phyloP scores from a whole-genome alignment of 2,797 vertebrate species.

The Salmo trutta region DNA sequence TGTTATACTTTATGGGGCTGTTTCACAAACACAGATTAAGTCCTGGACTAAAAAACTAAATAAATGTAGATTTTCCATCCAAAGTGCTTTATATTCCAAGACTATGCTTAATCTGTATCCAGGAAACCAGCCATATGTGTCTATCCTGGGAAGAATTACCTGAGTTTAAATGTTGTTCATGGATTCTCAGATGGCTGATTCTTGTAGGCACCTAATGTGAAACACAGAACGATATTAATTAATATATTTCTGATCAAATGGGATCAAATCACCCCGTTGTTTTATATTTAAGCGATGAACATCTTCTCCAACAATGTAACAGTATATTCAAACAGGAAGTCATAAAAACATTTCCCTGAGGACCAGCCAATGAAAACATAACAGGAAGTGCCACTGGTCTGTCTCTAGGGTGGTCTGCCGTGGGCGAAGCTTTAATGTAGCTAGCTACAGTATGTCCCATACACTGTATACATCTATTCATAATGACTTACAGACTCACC shows the following conservation, averaged over 20 bases:
- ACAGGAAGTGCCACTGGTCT: constrained; percentile 58
- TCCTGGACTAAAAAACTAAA: not conserved
- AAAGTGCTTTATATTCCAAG: not conserved
- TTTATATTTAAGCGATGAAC: not conserved
- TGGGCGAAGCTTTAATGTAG: constrained; percentile 67
- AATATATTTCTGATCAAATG: not conserved
- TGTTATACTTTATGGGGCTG: not conserved
- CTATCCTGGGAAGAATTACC: constrained; percentile 33
- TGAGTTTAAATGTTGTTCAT: constrained; percentile 33
- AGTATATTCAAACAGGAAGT: constrained; percentile 60
- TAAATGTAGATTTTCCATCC: not conserved
- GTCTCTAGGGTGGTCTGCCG: constrained; percentile 71
- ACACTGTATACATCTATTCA: constrained; percentile 57
- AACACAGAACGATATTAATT: constrained; percentile 26
- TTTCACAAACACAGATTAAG: not conserved
- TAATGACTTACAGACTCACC: constrained; percentile 77
- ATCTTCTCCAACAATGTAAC: not conserved
- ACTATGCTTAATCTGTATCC: not conserved
- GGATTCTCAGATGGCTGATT: not conserved
- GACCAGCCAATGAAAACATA: constrained; percentile 42
- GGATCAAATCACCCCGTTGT: not conserved
- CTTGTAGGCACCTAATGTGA: constrained; percentile 26
- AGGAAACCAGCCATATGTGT: not conserved
- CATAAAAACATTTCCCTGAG: constrained; percentile 38
- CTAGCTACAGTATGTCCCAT: constrained; percentile 60